These are phyloP conservation scores for Macrostomum cliftonense DNA, from an alignment of 2,888 invertebrate species.

Conservation along the genomic window DNA sequence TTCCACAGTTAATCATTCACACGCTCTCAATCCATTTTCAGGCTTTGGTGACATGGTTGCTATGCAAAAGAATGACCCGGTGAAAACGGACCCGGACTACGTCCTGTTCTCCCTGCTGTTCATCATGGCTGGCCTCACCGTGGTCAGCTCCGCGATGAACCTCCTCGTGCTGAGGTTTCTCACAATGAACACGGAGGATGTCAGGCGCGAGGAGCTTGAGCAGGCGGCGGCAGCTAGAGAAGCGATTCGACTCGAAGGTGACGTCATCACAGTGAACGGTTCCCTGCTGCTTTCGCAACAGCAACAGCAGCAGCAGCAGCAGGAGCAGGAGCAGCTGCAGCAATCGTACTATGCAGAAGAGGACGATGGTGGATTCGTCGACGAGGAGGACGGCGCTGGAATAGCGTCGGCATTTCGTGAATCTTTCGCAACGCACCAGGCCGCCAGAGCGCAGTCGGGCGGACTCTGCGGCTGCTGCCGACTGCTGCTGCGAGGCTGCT, in stretches of 20 bases:
- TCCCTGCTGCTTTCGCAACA: no score
- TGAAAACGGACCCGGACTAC: constrained; percentile 82
- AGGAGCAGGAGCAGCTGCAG: no score
- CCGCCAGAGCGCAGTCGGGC: no score
- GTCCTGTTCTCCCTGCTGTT: constrained; percentile 88
- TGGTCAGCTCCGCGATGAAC: constrained; percentile 94
- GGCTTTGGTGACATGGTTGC: constrained; percentile 98
- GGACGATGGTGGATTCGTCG: no score
- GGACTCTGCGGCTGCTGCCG: no score
- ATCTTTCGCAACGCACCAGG: no score
- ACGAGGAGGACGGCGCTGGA: no score
- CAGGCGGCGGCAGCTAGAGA: constrained; percentile 78
- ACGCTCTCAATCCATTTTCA: background rate
- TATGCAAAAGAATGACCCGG: constrained; percentile 76
- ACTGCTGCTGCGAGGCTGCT: no score
- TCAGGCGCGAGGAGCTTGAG: constrained; percentile 80
- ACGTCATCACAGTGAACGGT: constrained; percentile 49
- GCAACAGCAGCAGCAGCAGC: no score
- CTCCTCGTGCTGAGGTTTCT: constrained; percentile 83
- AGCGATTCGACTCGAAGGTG: constrained; percentile 80
- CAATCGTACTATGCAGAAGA: no score
- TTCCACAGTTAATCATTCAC: no score
- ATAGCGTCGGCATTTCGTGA: no score
- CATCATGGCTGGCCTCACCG: constrained; percentile 91
- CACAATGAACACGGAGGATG: constrained; percentile 94